Percentiles rank a stretch among this genome's conserved stretches.
phyloP scores from a whole-genome alignment of 2,113 vertebrate genomes.

The Pygoscelis antarcticus region DNA sequence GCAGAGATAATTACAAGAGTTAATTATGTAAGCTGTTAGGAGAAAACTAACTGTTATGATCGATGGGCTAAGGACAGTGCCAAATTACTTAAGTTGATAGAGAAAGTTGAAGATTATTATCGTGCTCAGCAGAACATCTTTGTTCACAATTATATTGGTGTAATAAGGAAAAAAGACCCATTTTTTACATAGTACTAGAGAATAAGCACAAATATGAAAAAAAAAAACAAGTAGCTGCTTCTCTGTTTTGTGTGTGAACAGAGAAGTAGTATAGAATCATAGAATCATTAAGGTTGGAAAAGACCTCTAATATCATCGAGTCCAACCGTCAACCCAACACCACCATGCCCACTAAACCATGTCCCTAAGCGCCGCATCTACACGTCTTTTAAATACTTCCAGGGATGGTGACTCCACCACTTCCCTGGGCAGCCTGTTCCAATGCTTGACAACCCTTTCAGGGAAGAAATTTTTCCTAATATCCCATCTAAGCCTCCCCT shows the following conservation, averaged over 20 bases:
- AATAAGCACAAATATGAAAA: neutral
- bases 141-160: neutral
- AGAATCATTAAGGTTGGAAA: too few species aligned
- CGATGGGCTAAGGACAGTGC: slow-evolving; percentile 11
- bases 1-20: neutral
- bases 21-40: slow-evolving; percentile 21
- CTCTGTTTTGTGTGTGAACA: neutral
- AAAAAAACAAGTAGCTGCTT: neutral
- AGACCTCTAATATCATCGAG: too few species aligned
- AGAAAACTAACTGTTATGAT: neutral
- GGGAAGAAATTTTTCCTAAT: too few species aligned
- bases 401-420: too few species aligned
- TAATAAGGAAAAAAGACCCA: neutral
- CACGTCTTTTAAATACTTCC: too few species aligned
- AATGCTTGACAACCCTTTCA: too few species aligned
- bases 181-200: neutral
- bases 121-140: neutral
- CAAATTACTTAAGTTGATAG: neutral
- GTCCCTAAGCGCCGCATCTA: too few species aligned
- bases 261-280: neutral
- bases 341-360: too few species aligned
- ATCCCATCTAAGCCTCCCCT: too few species aligned
- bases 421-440: too few species aligned
- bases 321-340: too few species aligned
- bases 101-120: slow-evolving; percentile 12